These are phyloP conservation scores for Argynnis bischoffii DNA, from an alignment of 2,888 invertebrate genomes.

Conservation along the genomic window DNA sequence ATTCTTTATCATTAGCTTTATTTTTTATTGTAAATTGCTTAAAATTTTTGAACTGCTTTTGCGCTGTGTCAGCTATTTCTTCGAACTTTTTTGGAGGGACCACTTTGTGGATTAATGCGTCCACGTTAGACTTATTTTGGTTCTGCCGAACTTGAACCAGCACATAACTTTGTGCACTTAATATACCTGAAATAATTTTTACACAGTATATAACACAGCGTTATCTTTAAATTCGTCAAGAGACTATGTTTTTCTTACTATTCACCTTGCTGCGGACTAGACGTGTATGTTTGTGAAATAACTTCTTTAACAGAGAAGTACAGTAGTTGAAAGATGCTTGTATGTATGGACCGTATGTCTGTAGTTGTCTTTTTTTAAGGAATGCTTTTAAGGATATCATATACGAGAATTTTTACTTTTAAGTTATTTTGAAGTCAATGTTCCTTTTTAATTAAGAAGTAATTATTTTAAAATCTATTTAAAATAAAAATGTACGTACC, in stretches of 20 bases:
- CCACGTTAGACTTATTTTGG: constrained; percentile 44
- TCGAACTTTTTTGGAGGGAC: constrained; percentile 39
- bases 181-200: constrained; percentile 7
- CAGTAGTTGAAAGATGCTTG: too few species aligned
- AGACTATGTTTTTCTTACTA: too few species aligned
- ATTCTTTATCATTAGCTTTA: constrained; percentile 15
- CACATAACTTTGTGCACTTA: constrained; percentile 35
- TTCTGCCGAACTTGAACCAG: constrained; percentile 46
- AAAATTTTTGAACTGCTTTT: constrained; percentile 38
- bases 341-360: too few species aligned
- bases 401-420: too few species aligned
- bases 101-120: constrained; percentile 46
- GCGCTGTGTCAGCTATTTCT: constrained; percentile 32
- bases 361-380: too few species aligned
- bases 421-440: neutral
- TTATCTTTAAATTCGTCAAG: too few species aligned
- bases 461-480: neutral
- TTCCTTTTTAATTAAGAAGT: neutral
- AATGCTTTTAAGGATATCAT: too few species aligned
- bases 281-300: too few species aligned
- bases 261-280: too few species aligned
- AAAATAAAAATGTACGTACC: constrained; percentile 1
- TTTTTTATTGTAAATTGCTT: constrained; percentile 33
- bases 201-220: too few species aligned
- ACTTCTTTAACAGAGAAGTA: too few species aligned